A percentile compares a stretch with the other conserved stretches of the same genome.
Conservation (phyloP, 2,797 vertebrate species). For the Oreochromis grahami region DNA sequence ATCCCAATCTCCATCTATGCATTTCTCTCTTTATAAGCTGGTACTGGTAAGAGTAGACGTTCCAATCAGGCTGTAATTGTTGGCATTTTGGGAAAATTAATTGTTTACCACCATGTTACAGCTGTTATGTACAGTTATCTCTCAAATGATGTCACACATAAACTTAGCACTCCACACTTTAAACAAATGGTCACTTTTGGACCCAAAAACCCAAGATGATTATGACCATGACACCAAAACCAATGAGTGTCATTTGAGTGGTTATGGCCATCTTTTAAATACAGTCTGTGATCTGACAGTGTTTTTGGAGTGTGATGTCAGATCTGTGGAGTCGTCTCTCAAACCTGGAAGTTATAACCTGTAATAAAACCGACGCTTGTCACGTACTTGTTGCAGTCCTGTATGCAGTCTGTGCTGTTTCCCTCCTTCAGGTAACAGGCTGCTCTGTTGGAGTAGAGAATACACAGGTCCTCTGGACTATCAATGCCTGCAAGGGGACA, state of each 20-base stretch:
- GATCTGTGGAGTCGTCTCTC: not conserved
- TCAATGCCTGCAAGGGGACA: slow-evolving; percentile 74
- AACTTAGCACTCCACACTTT: not conserved
- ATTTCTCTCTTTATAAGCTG: not conserved
- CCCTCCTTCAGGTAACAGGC: slow-evolving; percentile 94
- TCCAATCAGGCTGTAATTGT: not conserved
- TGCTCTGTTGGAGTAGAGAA: slow-evolving; percentile 94
- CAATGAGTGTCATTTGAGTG: not conserved
- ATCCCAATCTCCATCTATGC: not conserved
- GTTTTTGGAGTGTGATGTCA: not conserved
- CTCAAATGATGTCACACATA: not conserved
- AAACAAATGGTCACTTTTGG: not conserved
- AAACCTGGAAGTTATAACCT: not conserved
- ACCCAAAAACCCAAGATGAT: not conserved
- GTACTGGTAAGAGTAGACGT: not conserved
- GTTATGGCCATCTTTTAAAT: not conserved
- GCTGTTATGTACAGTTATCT: not conserved
- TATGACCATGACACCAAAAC: not conserved
- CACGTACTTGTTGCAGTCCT: slow-evolving; percentile 91
- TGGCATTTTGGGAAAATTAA: not conserved
- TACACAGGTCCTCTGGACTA: slow-evolving; percentile 84
- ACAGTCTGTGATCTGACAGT: not conserved
- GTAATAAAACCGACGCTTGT: not conserved
- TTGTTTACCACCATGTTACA: too few relatives aligned
- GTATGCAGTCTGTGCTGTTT: slow-evolving; percentile 87